These are phyloP conservation scores for Aplochiton taeniatus DNA, from an alignment of 2,797 vertebrate genomes.

Conservation along the genomic window DNA sequence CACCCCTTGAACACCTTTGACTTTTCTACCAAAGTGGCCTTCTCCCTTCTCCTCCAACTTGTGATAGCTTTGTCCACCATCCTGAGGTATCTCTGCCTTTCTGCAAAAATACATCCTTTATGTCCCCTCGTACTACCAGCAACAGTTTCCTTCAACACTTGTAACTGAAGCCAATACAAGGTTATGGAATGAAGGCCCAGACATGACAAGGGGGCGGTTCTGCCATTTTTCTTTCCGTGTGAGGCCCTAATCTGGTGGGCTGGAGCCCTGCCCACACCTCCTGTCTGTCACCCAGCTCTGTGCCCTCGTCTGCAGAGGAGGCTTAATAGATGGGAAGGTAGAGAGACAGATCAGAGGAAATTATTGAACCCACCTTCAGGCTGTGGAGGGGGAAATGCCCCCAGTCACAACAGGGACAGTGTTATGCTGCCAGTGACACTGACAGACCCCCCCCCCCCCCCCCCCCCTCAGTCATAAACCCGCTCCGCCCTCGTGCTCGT, in stretches of 20 bases:
- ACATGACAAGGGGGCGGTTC: not conserved
- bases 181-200: not conserved
- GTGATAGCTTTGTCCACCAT: too few relatives aligned
- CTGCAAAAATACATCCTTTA: too few relatives aligned
- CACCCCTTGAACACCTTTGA: slow-evolving; percentile 20
- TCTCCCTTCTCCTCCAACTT: too few relatives aligned
- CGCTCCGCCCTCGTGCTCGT: not conserved
- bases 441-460: slow-evolving; percentile 3
- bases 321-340: not conserved
- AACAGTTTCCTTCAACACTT: too few relatives aligned
- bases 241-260: slow-evolving; percentile 50
- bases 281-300: slow-evolving; percentile 56
- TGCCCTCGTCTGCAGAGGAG: slow-evolving; percentile 48
- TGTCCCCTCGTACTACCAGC: too few relatives aligned
- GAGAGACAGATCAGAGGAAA: not conserved
- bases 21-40: slow-evolving; percentile 24
- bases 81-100: too few relatives aligned
- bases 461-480: not conserved
- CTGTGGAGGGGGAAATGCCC: slow-evolving; percentile 36
- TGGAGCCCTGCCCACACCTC: slow-evolving; percentile 56
- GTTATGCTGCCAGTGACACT: slow-evolving; percentile 42
- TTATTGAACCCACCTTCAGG: slow-evolving; percentile 30
- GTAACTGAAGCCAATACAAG: not conserved
- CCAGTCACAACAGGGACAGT: slow-evolving; percentile 43
- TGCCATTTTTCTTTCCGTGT: slow-evolving; percentile 18